Evolutionary conservation across 2,113 vertebrate genomes (phyloP), one percentile per base, ranked within the genome.

Genomic region (Laterallus jamaicensis): DNA sequence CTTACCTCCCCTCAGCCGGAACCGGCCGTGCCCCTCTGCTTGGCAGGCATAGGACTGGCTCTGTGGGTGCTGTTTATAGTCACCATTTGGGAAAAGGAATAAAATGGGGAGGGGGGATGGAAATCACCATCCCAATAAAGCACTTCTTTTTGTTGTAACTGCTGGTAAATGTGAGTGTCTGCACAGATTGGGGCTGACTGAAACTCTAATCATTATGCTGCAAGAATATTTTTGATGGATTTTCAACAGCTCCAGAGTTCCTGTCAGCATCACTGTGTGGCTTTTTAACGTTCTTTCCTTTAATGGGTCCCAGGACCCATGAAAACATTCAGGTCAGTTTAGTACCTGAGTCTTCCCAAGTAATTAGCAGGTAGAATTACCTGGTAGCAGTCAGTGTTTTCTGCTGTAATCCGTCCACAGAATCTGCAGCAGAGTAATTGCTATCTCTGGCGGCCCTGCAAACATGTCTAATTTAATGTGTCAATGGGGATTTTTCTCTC

Each of bases 331-430:
- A 92, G 97, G 96, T 97, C 97, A 97, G 79, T 97, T 97, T 94
- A 96, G 90, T 94, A 95, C 95, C 83, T 75, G 85, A 96, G 82
- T 96, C 95, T 97, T 98, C 95, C 95, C 84, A 93, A 96, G 95
- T 97, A 98, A 98, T 98, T 98, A 98, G 95, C 92, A 97, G 96
- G 93, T 97, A 94, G 96, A 97, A 97, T 97, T 97, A 97, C 86
- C 76, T 88, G 95, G 97, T 96, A 97, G 95, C 90, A 96, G 90
- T 84, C 89, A 59, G 71, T 95, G 64, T 93, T 97, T 97, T 97
- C 93, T 95, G 87, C 86, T 95, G 64, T 95, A 94, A 92, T 97
- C 85, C 11, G 4, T 97, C 95, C 85, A 66, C 82, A 95, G 82
- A 79, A 96, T 56, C 86, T 95, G 68, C 91, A 77, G 74, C 87